Conservation (phyloP, 2,113 vertebrate species). For the Delphinus delphis region DNA sequence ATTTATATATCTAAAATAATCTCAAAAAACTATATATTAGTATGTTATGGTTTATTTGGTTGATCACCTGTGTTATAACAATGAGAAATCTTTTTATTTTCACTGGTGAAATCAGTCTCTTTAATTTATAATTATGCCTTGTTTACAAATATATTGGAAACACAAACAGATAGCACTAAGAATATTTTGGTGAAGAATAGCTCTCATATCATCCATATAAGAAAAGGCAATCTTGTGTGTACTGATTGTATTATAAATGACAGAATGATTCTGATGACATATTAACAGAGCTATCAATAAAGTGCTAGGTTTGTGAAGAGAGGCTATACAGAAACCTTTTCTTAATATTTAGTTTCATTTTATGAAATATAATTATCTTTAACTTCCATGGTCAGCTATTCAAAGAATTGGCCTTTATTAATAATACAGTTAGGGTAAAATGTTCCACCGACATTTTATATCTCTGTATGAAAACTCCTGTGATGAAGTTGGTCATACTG, state of each 20-base stretch:
- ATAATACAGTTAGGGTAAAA: neutral
- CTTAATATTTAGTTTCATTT: constrained; percentile 26
- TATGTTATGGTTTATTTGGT: neutral
- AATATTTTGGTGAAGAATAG: neutral
- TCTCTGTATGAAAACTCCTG: constrained; percentile 36
- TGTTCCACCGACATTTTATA: constrained; percentile 4
- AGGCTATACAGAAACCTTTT: neutral
- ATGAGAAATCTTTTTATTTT: constrained; percentile 19
- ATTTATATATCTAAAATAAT: constrained; percentile 32
- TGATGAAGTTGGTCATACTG: constrained; percentile 7
- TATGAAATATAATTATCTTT: neutral
- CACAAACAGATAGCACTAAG: neutral
- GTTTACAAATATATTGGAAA: neutral
- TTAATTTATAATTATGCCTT: neutral
- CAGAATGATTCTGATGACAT: neutral
- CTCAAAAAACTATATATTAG: neutral
- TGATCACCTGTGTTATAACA: neutral
- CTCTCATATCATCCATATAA: neutral
- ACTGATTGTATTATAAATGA: neutral
- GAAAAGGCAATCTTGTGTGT: neutral
- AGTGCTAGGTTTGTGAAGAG: neutral
- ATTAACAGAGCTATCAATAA: neutral
- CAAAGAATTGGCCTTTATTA: constrained; percentile 30
- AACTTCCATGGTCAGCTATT: neutral
- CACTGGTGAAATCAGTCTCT: neutral